Evolutionary conservation across 2,113 vertebrate species (phyloP).

Genomic region (Caranx ignobilis): DNA sequence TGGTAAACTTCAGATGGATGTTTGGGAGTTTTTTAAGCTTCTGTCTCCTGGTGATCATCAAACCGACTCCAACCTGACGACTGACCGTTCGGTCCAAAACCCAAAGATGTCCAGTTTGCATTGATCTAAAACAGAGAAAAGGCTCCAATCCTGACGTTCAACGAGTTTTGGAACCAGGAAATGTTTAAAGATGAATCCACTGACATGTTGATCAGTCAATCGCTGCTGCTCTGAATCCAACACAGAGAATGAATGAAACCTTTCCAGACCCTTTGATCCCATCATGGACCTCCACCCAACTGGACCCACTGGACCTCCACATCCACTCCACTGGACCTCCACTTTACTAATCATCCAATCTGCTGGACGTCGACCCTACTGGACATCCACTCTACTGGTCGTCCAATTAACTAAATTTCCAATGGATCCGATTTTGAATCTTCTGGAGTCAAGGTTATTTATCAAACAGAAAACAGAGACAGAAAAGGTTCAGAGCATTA

Average conservation of each 20-base stretch:
- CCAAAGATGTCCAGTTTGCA: neutral
- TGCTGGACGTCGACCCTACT: neutral
- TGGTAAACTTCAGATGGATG: too few species aligned
- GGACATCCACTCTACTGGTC: neutral
- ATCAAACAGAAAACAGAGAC: neutral
- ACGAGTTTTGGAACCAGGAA: neutral
- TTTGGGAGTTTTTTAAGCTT: too few species aligned
- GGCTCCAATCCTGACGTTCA: neutral
- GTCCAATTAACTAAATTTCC: neutral
- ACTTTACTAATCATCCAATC: too few species aligned
- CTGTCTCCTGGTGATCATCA: too few species aligned
- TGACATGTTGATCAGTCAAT: too few species aligned
- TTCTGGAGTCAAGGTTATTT: neutral
- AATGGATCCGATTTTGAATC: neutral
- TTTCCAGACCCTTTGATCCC: neutral
- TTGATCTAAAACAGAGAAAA: too few species aligned
- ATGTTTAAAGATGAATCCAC: neutral
- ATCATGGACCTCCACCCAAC: neutral
- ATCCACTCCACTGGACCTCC: too few species aligned
- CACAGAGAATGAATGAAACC: too few species aligned
- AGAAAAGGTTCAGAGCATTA: conserved; percentile 12
- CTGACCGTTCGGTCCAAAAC: too few species aligned
- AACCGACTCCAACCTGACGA: too few species aligned
- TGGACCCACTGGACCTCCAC: neutral
- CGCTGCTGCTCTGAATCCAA: too few species aligned